Evolutionary conservation across 30 jellyfish, hydroid and myxozoan species (phyloP), one percentile per base, ranked within the genome.

Genomic region (Mastigias papua): DNA sequence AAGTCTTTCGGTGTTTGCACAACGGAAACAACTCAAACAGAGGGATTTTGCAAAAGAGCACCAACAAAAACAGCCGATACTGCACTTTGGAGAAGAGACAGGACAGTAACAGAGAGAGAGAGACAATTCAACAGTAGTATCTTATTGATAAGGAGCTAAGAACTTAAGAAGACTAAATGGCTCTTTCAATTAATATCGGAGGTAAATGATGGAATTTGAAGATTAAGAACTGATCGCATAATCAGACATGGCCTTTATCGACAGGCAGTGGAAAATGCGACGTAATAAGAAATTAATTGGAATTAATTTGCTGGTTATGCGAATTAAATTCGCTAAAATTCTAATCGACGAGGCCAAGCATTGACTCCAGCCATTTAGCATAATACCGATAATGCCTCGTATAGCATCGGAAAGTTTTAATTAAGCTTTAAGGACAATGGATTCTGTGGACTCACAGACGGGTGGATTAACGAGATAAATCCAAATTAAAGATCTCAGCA

Each of bases 271-370:
- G 74, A 63, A 25, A 63, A 23, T 27, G 42, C 42, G 66, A 15
- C 66, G 67, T 77, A 77, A 77, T 77, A 54, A 35, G 88, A 77
- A 77, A 77, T 77, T 77, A 77, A 77, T 77, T 77, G 88, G 76
- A 77, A 77, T 77, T 60, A 77, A 77, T 46, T 77, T 25, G 74
- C 74, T 5, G 74, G 17, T 63, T 19, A 63, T 63, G 19, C 7
- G 74, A 6, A 6, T 1, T 13, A 13, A 63, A 63, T 10, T 63
- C 37, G 42, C 66, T 72, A 26, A 20, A 72, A 0, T 72, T 63
- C 20, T 9, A 63, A n/a, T 2, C 19, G 37, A 63, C 3, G 23
- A 27, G 37, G 23, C 46, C 1, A 8, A 22, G 42, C 7, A 8
- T 5, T n/a, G 74, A 3, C 74, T 63, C 74, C 74, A 23, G 74